phyloP scores from a whole-genome alignment of 1,140 invertebrate species.

The Scylla paramamosain region DNA sequence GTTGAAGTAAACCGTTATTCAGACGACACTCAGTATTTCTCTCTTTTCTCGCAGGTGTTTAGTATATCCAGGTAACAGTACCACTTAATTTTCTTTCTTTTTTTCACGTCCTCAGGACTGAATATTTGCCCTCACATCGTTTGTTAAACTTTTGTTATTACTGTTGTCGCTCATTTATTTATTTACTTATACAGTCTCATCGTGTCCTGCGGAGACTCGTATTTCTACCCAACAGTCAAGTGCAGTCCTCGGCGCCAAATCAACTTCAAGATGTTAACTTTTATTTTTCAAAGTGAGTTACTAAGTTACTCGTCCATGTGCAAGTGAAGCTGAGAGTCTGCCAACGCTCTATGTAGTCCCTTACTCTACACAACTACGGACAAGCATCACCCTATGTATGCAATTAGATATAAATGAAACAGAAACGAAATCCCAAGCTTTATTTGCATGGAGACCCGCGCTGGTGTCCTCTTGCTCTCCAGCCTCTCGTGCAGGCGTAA shows the following conservation, averaged over 20 bases:
- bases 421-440: not conserved
- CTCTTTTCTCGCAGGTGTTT: not conserved
- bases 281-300: not conserved
- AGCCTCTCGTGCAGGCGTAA: not conserved
- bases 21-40: not conserved
- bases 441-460: not conserved
- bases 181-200: not conserved
- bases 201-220: not conserved
- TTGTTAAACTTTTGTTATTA: not conserved
- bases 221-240: not conserved
- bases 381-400: not conserved
- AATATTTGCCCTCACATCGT: not conserved
- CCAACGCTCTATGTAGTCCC: not conserved
- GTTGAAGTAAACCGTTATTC: not conserved
- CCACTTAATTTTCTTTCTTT: not conserved
- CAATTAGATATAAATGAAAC: slow-evolving; percentile 2
- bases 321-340: not conserved
- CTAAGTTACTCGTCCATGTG: not conserved
- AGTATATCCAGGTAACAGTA: not conserved
- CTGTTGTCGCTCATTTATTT: not conserved
- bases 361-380: not conserved
- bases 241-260: not conserved
- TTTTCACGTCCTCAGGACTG: not conserved
- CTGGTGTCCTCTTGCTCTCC: not conserved
- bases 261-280: not conserved